Conservation (phyloP, 2,113 vertebrate species). For the Colinus virginianus region DNA sequence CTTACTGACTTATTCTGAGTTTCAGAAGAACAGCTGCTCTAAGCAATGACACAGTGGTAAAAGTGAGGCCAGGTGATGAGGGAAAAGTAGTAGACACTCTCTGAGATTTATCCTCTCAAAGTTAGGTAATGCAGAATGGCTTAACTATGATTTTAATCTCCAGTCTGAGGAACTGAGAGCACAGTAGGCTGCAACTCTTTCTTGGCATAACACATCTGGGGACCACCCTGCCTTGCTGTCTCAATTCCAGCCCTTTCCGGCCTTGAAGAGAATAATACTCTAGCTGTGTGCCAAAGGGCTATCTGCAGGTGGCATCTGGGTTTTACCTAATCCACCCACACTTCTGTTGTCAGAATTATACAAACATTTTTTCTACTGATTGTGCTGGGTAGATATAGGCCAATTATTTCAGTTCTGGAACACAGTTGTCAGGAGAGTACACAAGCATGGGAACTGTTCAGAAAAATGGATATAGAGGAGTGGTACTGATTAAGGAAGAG, state of each 20-base stretch:
- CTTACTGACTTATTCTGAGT: not conserved
- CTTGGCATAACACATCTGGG: not conserved
- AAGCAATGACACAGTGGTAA: not conserved
- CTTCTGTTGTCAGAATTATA: not conserved
- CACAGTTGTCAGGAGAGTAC: not conserved
- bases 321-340: conserved; percentile 38
- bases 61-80: not conserved
- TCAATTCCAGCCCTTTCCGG: conserved; percentile 32
- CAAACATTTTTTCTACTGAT: not conserved
- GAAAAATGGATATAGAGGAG: not conserved
- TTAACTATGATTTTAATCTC: not conserved
- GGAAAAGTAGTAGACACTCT: rapidly evolving
- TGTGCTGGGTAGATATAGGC: not conserved
- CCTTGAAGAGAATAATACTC: conserved; percentile 38
- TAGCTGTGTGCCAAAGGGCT: conserved; percentile 11
- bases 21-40: not conserved
- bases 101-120: not conserved
- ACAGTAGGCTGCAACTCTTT: not conserved
- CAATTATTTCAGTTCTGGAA: conserved; percentile 32
- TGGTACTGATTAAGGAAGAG: not conserved
- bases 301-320: conserved; percentile 58
- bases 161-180: not conserved
- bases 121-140: not conserved
- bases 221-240: conserved; percentile 18
- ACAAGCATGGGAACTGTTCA: conserved; percentile 8